Evolutionary conservation across 2,888 invertebrate genomes (phyloP), one percentile per base, ranked within the genome.

Genomic region (Trisateles emortualis): DNA sequence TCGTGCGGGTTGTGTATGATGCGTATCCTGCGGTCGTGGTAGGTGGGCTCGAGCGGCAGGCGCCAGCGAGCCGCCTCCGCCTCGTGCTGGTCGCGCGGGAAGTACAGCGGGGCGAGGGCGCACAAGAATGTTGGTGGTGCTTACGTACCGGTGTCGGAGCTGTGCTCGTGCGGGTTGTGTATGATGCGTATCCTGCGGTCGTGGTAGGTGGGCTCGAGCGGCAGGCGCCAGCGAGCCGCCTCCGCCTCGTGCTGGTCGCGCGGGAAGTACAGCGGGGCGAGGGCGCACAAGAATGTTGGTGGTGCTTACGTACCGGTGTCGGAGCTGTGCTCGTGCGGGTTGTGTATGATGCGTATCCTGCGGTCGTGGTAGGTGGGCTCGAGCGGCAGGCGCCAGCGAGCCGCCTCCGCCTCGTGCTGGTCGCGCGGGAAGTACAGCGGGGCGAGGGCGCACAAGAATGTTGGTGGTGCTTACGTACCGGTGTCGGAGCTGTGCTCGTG

Each of bases 161-260:
- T 53, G n/a, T 83, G 82, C 43, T 64, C 61, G 80, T 97, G 96
- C 66, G 98, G 98, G 94, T 98, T 98, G 90, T 97, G 97, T 81
- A 97, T 96, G 80, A 98, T 98, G 78, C 98, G 95, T 79, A 98
- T 98, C 86, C 98, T 95, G 62, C 98, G 88, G 84, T 98, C 98
- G 2, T 96, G 95, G 82, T 94, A 94, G 72, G 95, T 93, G 14
- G 96, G 96, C 86, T 97, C 97, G n/a, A 96, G 50, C 22, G 52
- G 54, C 96, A 95, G 90, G 77, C 96, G 95, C 94, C 95, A 95
- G 68, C 95, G 92, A 14, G 96, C 36, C 4, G 36, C 36, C 1
- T 36, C 36, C 16, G 36, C 36, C 17, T 36, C 36, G 24, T 8
- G 26, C 26, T 3, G 8, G 5, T 3, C 3, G 26, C 26, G 26